These are phyloP conservation scores for Melanerpes aurifrons DNA, from an alignment of 2,113 vertebrate genomes.

Conservation along the genomic window DNA sequence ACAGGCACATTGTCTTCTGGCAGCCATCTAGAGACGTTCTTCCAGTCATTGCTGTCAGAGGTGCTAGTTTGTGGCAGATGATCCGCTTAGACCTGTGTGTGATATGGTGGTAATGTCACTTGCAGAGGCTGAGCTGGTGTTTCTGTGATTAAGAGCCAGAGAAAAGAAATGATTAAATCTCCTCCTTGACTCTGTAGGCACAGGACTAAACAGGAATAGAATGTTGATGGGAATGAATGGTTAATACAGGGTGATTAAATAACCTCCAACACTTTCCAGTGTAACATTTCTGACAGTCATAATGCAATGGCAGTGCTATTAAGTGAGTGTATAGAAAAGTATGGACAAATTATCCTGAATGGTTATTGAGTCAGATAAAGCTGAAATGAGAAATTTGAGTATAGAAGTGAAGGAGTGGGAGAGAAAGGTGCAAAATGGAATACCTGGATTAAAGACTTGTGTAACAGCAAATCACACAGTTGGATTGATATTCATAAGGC, in stretches of 20 bases:
- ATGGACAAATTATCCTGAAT: conserved; percentile 64
- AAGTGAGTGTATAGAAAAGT: conserved; percentile 53
- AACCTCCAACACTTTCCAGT: conserved; percentile 11
- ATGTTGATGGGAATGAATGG: conserved; percentile 50
- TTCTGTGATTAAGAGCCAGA: background rate
- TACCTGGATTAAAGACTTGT: background rate
- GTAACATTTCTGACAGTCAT: conserved; percentile 48
- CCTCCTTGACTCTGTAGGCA: conserved; percentile 33
- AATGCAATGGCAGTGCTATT: conserved; percentile 39
- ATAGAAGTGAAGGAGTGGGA: conserved; percentile 14
- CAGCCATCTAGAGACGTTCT: background rate
- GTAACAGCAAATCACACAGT: background rate
- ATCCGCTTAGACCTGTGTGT: fast-evolving
- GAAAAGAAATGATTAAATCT: conserved; percentile 12
- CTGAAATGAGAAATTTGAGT: conserved; percentile 63
- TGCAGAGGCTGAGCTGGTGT: background rate
- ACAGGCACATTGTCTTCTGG: background rate
- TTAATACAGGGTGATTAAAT: conserved; percentile 74
- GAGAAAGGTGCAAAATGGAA: conserved; percentile 37
- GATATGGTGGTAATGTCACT: fast-evolving
- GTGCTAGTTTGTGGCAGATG: fast-evolving
- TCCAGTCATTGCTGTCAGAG: background rate
- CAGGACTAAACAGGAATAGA: conserved; percentile 36
- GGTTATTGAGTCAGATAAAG: conserved; percentile 67
- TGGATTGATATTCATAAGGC: conserved; percentile 24